phyloP scores from a whole-genome alignment of 2,797 vertebrate genomes.

The Linurgus olivaceus region DNA sequence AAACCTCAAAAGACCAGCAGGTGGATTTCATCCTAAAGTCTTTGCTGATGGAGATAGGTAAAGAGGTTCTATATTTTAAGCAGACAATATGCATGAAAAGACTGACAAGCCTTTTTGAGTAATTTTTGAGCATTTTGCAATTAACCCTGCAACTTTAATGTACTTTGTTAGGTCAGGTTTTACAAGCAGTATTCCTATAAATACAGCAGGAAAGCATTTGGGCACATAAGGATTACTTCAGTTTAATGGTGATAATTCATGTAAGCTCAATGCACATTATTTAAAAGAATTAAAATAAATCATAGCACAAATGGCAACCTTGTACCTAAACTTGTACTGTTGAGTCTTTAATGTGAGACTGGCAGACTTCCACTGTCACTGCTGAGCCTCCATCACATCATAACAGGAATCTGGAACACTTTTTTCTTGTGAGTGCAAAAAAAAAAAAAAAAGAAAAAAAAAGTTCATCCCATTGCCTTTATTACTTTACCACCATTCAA shows the following conservation, averaged over 20 bases:
- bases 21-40: background rate
- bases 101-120: background rate
- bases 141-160: background rate
- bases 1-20: background rate
- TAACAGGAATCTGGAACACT: background rate
- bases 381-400: background rate
- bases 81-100: background rate
- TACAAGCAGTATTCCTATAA: background rate
- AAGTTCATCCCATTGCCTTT: slow-evolving; percentile 5
- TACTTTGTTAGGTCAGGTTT: background rate
- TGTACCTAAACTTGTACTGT: background rate
- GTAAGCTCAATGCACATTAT: background rate
- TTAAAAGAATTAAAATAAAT: background rate
- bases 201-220: background rate
- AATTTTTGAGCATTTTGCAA: background rate
- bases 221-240: background rate
- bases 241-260: background rate
- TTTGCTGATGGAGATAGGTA: accelerated
- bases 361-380: background rate
- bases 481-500: background rate
- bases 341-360: background rate
- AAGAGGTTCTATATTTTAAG: background rate
- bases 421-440: background rate
- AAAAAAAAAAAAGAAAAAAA: background rate
- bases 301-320: background rate